phyloP scores from a whole-genome alignment of 2,797 vertebrate species.

The Danio aesculapii region DNA sequence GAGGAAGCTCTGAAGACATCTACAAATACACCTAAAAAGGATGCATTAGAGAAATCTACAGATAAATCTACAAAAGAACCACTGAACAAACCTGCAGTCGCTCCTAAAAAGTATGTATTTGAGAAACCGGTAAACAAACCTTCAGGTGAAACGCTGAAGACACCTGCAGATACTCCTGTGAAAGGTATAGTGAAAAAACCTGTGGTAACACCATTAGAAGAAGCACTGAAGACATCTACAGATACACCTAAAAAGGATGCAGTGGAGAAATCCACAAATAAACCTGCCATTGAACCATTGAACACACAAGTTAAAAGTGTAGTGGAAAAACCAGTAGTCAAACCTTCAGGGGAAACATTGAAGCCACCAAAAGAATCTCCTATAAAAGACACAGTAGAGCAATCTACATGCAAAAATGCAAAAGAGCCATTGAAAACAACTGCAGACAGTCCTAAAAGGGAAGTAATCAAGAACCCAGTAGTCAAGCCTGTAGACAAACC shows the following conservation, averaged over 20 bases:
- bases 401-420: no score
- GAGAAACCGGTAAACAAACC: neutral
- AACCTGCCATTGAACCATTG: neutral
- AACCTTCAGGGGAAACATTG: neutral
- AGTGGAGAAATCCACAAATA: neutral
- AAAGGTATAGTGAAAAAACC: neutral
- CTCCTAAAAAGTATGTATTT: neutral
- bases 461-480: neutral
- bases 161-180: neutral
- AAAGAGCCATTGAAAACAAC: neutral
- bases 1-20: constrained; percentile 1
- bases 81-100: neutral
- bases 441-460: neutral
- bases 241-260: neutral
- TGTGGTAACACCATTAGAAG: neutral
- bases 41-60: neutral
- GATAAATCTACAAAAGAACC: neutral
- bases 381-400: no score
- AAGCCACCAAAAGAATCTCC: neutral
- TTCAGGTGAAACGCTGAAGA: constrained; percentile 2
- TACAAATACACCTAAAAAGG: neutral
- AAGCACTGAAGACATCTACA: constrained; percentile 13
- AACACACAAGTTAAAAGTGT: no score
- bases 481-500: neutral
- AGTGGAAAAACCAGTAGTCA: no score